These are phyloP conservation scores for Idaea dimidiata DNA, from an alignment of 2,888 invertebrate species.

Conservation along the genomic window DNA sequence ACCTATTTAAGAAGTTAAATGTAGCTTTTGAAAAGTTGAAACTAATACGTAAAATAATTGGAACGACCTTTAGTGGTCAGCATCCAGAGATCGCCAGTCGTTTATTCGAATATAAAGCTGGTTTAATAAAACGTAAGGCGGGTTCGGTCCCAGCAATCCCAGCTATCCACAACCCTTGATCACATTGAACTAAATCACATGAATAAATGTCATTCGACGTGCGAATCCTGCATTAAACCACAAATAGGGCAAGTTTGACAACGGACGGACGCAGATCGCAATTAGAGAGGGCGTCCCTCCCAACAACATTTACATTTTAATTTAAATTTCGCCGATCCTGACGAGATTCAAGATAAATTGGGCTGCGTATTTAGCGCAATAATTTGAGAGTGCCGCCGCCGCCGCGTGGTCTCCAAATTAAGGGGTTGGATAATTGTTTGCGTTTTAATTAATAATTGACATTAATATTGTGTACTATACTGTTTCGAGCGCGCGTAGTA, in stretches of 20 bases:
- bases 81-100: not conserved
- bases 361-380: slow-evolving; percentile 72
- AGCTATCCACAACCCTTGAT: slow-evolving; percentile 12
- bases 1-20: not conserved
- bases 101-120: not conserved
- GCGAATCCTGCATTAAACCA: slow-evolving; percentile 41
- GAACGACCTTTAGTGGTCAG: slow-evolving; percentile 5
- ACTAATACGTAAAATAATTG: not conserved
- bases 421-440: slow-evolving; percentile 69
- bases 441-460: slow-evolving; percentile 70
- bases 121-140: slow-evolving; percentile 3
- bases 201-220: slow-evolving; percentile 38
- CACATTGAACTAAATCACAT: slow-evolving; percentile 26
- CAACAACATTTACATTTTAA: slow-evolving; percentile 78
- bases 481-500: slow-evolving; percentile 31
- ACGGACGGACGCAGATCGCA: slow-evolving; percentile 63
- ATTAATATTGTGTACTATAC: slow-evolving; percentile 53
- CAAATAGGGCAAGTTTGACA: slow-evolving; percentile 57
- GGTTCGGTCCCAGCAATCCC: not conserved
- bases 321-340: slow-evolving; percentile 76
- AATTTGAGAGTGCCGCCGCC: slow-evolving; percentile 58
- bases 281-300: slow-evolving; percentile 67
- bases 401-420: slow-evolving; percentile 61
- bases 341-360: slow-evolving; percentile 77
- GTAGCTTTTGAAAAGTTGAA: not conserved